Evolutionary conservation across 2,888 invertebrate genomes (phyloP).

Genomic region (Chromoteleia sp.): DNA sequence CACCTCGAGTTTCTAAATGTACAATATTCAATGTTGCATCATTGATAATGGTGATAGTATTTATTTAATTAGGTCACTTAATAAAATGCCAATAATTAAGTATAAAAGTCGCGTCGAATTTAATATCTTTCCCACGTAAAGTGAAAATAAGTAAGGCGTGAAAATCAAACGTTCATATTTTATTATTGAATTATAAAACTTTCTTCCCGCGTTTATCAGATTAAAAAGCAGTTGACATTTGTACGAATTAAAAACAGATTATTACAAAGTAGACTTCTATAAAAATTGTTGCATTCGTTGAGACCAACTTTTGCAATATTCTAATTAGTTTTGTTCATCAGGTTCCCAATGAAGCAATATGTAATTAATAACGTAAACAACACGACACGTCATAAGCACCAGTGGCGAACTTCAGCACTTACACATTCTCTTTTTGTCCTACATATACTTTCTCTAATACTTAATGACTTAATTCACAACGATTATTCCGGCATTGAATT

Average conservation of each 20-base stretch:
- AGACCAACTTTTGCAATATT: conserved; percentile 15
- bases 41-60: too few relatives aligned
- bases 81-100: too few relatives aligned
- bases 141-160: neutral
- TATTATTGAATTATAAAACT: neutral
- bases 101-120: too few relatives aligned
- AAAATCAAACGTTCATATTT: neutral
- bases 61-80: too few relatives aligned
- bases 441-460: conserved; percentile 29
- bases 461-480: conserved; percentile 22
- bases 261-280: neutral
- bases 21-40: too few relatives aligned
- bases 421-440: conserved; percentile 25
- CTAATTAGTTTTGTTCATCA: conserved; percentile 27
- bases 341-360: conserved; percentile 13
- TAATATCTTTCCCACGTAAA: neutral
- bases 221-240: conserved; percentile 27
- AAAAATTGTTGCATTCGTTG: neutral
- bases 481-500: neutral
- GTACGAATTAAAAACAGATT: conserved; percentile 3
- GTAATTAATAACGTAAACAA: conserved; percentile 27
- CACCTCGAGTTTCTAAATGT: too few relatives aligned
- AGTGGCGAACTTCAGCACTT: conserved; percentile 14
- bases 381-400: conserved; percentile 12
- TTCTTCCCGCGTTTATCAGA: conserved; percentile 2